Conservation (phyloP, 2,797 vertebrate genomes). For the Leptodactylus fallax region DNA sequence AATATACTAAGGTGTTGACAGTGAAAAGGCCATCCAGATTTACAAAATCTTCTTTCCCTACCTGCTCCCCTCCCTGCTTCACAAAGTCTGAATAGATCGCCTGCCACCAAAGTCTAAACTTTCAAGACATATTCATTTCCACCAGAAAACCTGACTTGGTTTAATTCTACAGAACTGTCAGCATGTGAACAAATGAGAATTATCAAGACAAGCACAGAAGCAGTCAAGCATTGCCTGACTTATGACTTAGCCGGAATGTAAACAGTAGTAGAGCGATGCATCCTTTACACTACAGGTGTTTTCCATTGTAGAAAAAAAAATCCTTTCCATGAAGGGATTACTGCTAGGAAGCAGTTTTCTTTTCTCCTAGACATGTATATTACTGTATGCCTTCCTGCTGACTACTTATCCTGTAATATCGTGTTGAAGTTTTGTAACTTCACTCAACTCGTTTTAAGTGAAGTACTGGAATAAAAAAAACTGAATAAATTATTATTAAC, state of each 20-base stretch:
- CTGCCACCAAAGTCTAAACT: slow-evolving; percentile 69
- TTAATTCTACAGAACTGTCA: slow-evolving; percentile 75
- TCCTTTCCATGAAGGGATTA: slow-evolving; percentile 46
- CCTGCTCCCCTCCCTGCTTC: slow-evolving; percentile 80
- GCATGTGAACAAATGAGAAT: slow-evolving; percentile 74
- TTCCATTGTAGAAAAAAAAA: slow-evolving; percentile 61
- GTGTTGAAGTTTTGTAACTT: background rate
- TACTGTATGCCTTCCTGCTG: background rate
- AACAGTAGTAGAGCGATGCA: slow-evolving; percentile 69
- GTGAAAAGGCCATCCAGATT: slow-evolving; percentile 58
- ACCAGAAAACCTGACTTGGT: slow-evolving; percentile 68
- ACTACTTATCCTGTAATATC: background rate
- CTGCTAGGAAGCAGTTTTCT: background rate
- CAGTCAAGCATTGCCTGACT: slow-evolving; percentile 68
- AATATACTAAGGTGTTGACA: slow-evolving; percentile 60
- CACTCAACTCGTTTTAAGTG: background rate
- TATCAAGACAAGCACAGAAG: slow-evolving; percentile 71
- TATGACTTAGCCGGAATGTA: slow-evolving; percentile 70
- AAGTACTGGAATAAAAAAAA: background rate
- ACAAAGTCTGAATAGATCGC: slow-evolving; percentile 80
- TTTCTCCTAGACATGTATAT: background rate
- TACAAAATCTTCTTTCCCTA: slow-evolving; percentile 68
- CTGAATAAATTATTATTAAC: background rate
- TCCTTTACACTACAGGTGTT: slow-evolving; percentile 65
- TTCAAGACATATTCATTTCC: slow-evolving; percentile 69